Base-by-base conservation (phyloP, 1,140 invertebrate species). In the Drosophila elegans region DNA sequence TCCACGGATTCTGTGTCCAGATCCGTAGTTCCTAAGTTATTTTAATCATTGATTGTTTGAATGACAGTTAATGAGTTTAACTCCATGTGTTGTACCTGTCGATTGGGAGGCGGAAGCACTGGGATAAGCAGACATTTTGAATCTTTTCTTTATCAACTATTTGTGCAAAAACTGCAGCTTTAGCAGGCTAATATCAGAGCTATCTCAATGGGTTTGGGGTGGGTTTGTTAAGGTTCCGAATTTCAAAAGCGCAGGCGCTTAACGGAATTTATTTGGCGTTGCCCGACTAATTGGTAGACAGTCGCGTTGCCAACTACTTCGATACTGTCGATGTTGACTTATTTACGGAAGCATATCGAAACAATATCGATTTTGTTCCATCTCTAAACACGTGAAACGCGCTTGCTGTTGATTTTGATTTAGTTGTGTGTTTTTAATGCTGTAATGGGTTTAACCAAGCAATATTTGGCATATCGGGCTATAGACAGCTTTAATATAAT, bases 401-500 rank as follows among this genome's bases (percentile, higher is more conserved):
- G 63, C 59, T 62, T 0, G 4, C 59, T 62, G 16, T 66, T 46
- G 44, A 57, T 32, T 72, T 69, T 54, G 57, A 27, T 38, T 68
- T 25, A 41, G 45, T 38, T 49, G 34, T 36, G 21, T 46, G 27
- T 51, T 52, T 56, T 67, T 49, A 68, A 80, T 84, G 73, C 42
- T 73, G 75, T 45, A 55, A 99, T 99, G 98, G 98, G 97, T 68
- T 93, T 99, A 75, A 99, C 98, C 21, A 99, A 98, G 92, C 97
- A 99, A 93, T 99, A 99, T 95, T 94, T 99, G 57, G 95, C 97
- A 49, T 99, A 98, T 93, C 94, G 94, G 10, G 95, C 96, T 11
- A 95, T 95, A 52, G 95, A 96, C 38, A 96, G 95, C 81, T 97
- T 97, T 93, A 98, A 98, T 91, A 94, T 99, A 46, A 96, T 99